phyloP scores from a whole-genome alignment of 1,140 invertebrate species.

The Apis mellifera region Amel_HAv3.1 CM009938.2:12309001-12309500 shows the following conservation, averaged over 20 bases:
- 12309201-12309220: background rate
- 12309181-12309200: too few relatives aligned
- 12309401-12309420: background rate
- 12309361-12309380: background rate
- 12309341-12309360: too few relatives aligned
- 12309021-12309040: background rate
- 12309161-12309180: background rate
- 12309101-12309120: slow-evolving; percentile 18
- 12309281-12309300: too few relatives aligned
- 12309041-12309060: too few relatives aligned
- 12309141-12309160: background rate
- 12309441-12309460: background rate
- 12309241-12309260: too few relatives aligned
- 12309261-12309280: background rate
- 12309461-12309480: slow-evolving; percentile 45
- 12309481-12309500: slow-evolving; percentile 71
- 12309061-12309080: slow-evolving; percentile 4
- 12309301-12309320: background rate
- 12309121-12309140: background rate
- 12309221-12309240: too few relatives aligned
- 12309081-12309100: background rate
- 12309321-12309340: background rate
- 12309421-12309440: background rate
- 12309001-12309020: background rate
- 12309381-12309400: background rate